phyloP scores from a whole-genome alignment of 2,888 invertebrate species.

The Entomobrya multifasciata region DNA sequence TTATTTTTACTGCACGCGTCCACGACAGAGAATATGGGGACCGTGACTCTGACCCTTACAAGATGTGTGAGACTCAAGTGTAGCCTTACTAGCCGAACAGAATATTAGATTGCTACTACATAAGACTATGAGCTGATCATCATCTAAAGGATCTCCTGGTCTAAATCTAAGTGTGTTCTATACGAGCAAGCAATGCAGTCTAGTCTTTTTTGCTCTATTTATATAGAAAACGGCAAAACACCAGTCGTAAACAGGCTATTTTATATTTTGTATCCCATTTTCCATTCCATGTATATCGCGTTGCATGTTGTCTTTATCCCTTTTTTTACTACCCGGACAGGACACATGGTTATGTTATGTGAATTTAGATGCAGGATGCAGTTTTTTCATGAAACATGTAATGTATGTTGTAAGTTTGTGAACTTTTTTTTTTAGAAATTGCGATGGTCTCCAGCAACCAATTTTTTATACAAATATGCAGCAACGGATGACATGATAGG shows the following conservation, averaged over 20 bases:
- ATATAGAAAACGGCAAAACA: conserved; percentile 26
- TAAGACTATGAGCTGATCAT: not conserved
- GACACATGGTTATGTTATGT: not conserved
- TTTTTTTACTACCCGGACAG: not conserved
- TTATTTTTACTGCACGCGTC: conserved; percentile 61
- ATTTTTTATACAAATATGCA: conserved; percentile 40
- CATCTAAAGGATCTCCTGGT: too few relatives aligned
- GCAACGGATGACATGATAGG: conserved; percentile 14
- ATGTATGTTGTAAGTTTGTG: not conserved
- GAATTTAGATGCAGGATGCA: too few relatives aligned
- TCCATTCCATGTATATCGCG: not conserved
- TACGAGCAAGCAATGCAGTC: too few relatives aligned
- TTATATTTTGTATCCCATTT: conserved; percentile 29
- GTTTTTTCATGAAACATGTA: not conserved
- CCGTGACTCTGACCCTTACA: conserved; percentile 67
- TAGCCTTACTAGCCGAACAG: too few relatives aligned
- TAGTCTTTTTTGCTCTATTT: too few relatives aligned
- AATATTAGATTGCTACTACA: too few relatives aligned
- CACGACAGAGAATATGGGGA: conserved; percentile 58
- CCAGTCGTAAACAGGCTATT: conserved; percentile 34
- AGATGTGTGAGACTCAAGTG: too few relatives aligned
- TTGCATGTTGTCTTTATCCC: conserved; percentile 1
- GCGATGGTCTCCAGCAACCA: too few relatives aligned
- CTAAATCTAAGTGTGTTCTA: too few relatives aligned
- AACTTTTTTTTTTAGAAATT: not conserved